Base-by-base conservation (phyloP, 2,113 vertebrate genomes). In the Scalopus aquaticus region DNA sequence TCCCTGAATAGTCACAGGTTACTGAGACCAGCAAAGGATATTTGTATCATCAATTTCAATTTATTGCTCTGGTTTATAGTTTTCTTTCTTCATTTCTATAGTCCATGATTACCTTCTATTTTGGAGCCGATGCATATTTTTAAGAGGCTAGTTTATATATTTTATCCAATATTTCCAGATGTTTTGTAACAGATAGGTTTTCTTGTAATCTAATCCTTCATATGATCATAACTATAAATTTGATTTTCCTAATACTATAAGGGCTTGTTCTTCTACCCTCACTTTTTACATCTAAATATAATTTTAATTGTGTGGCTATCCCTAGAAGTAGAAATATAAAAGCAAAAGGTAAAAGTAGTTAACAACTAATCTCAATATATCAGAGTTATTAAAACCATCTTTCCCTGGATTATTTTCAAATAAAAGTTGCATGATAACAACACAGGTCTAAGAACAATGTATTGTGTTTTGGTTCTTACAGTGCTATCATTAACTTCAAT, bases 251-350 rank as follows among this genome's bases (percentile, higher is more conserved):
- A 39, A 77, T 74, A 86, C 32, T 58, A 90, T 60, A 54, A 78
- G 73, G 35, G 37, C 39, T 39, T 56, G 7, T 83, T 92, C n/a
- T 81, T 39, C 10, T 9, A 49, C 26, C 8, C 3, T 39, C 39
- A 12, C 46, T 42, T 10, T 82, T 69, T 22, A 90, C 2, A 64
- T 5, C 70, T 30, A 85, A 93, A 39, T 90, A 46, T 44, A 80
- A 58, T 69, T 88, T 93, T 90, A 86, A 79, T 19, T 76, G 32
- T 54, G 46, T 5, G 78, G 64, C 44, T 89, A 78, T 70, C 89
- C 62, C 73, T 79, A 87, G 32, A 89, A 93, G 44, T 49, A 90
- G 64, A 77, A 67, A 77, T 91, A 22, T 80, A 80, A 94, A 86
- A 86, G 70, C 70, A 85, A 74, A 60, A 60, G 64, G 51, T 13